Base-by-base conservation (phyloP, 2,888 invertebrate species). In the Iselma pallidipennis region DNA sequence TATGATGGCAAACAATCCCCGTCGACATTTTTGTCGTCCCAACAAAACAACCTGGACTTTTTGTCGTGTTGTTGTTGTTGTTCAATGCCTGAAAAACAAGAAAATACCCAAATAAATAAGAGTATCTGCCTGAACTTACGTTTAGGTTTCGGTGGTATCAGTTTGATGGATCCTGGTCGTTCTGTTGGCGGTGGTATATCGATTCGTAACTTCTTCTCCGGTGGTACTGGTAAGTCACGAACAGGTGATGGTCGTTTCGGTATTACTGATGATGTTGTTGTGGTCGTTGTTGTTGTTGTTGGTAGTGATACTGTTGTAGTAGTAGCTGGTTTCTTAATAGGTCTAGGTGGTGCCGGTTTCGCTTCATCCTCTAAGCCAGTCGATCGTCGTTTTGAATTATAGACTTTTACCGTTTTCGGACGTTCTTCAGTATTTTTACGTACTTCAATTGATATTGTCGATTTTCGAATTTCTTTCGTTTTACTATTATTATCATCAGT, bases 331-430 rank as follows among this genome's bases (percentile, higher is more conserved):
- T 90, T 88, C 2, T 87, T 80, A 0, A 87, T 83, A 54, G 88
- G 87, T 59, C 92, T 85, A 2, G 93, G 91, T 2, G 91, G 91
- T 12, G 95, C 92, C n/a, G 93, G 92, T 75, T 92, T 92, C 0
- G 89, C 87, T 82, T 92, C 94, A 80, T 95, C 95, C 77, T 92
- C 93, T 56, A 96, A 82, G 33, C 95, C 96, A 74, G 95, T 95
- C 53, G 94, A 94, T 69, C 96, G 88, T 84, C 96, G 95, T 82
- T 94, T 95, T 0, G 94, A 92, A 81, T 94, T 90, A 79, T 91
- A 94, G 14, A 92, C 91, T 86, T 96, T 96, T 0, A 95, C 96
- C 37, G 96, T 96, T 82, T 94, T 94, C 4, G 94, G 91, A 73
- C 95, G 84, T 56, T 84, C 88, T 55, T 88, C 86, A 68, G 88